These are phyloP conservation scores for Seira sanloemensis DNA, from an alignment of 2,888 invertebrate species.

Conservation along the genomic window DNA sequence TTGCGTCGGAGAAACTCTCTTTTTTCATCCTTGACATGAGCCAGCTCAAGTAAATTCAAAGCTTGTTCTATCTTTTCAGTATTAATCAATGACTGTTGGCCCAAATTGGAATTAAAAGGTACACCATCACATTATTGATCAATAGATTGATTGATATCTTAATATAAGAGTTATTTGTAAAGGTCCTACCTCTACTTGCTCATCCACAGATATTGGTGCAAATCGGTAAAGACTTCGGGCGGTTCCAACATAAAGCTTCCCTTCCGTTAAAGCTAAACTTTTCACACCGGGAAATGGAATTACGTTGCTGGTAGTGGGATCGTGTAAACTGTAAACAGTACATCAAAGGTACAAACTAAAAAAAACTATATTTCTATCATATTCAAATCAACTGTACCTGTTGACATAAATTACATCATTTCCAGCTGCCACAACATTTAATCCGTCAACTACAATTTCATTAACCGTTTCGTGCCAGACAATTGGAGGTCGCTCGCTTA, in stretches of 20 bases:
- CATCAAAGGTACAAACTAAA: neutral
- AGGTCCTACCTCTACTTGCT: slow-evolving; percentile 76
- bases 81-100: slow-evolving; percentile 65
- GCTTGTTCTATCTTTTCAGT: slow-evolving; percentile 77
- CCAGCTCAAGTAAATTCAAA: slow-evolving; percentile 77
- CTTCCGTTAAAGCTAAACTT: slow-evolving; percentile 78
- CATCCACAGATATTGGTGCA: slow-evolving; percentile 78
- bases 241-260: slow-evolving; percentile 77
- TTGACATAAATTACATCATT: slow-evolving; percentile 69
- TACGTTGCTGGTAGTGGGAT: slow-evolving; percentile 69
- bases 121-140: slow-evolving; percentile 12
- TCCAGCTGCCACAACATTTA: slow-evolving; percentile 71
- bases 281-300: slow-evolving; percentile 77
- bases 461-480: slow-evolving; percentile 76
- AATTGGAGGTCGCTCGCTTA: slow-evolving; percentile 78
- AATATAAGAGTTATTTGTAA: neutral
- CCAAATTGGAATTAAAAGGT: neutral
- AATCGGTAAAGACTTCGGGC: slow-evolving; percentile 77
- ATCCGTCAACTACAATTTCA: slow-evolving; percentile 69
- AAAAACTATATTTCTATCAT: neutral
- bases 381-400: slow-evolving; percentile 55
- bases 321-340: slow-evolving; percentile 58
- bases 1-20: slow-evolving; percentile 63
- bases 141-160: slow-evolving; percentile 25
- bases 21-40: slow-evolving; percentile 62